Conservation (phyloP, 2,888 invertebrate genomes). For the Archips xylosteana region DNA sequence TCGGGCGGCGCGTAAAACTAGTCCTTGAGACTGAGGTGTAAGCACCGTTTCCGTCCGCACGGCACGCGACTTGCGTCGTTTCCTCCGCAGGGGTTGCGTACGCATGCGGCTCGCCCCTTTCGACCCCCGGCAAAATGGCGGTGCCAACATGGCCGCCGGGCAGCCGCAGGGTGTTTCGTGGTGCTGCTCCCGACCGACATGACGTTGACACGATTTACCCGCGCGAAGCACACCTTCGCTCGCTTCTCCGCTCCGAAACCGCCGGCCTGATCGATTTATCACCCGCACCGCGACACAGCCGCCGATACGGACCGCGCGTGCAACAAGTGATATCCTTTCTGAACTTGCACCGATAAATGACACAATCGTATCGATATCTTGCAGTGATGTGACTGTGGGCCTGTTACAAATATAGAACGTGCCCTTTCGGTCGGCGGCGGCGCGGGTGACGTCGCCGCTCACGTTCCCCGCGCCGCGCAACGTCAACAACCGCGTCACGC, state of each 20-base stretch:
- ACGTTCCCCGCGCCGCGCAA: constrained; percentile 80
- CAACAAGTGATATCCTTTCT: constrained; percentile 79
- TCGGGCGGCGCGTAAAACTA: constrained; percentile 58
- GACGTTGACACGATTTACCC: constrained; percentile 74
- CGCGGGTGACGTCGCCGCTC: constrained; percentile 81
- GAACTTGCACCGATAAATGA: constrained; percentile 65
- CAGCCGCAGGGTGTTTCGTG: constrained; percentile 82
- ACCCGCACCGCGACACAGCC: constrained; percentile 61
- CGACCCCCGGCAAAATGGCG: constrained; percentile 84
- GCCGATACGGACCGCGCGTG: constrained; percentile 70
- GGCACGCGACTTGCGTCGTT: constrained; percentile 71
- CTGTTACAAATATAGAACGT: constrained; percentile 81
- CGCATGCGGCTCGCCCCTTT: constrained; percentile 82
- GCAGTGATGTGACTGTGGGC: constrained; percentile 76
- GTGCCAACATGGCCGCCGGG: constrained; percentile 85
- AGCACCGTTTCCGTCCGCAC: constrained; percentile 60
- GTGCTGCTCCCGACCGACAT: constrained; percentile 77
- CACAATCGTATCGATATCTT: constrained; percentile 64
- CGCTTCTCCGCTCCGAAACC: constrained; percentile 67
- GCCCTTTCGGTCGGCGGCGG: constrained; percentile 78
- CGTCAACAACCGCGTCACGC: constrained; percentile 81
- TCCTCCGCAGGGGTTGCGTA: constrained; percentile 72
- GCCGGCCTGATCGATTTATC: constrained; percentile 71
- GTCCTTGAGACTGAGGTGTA: constrained; percentile 61
- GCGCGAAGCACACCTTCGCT: constrained; percentile 72